These are phyloP conservation scores for Strigamia transsilvanica DNA, from an alignment of 2,888 invertebrate genomes.

Conservation along the genomic window DNA sequence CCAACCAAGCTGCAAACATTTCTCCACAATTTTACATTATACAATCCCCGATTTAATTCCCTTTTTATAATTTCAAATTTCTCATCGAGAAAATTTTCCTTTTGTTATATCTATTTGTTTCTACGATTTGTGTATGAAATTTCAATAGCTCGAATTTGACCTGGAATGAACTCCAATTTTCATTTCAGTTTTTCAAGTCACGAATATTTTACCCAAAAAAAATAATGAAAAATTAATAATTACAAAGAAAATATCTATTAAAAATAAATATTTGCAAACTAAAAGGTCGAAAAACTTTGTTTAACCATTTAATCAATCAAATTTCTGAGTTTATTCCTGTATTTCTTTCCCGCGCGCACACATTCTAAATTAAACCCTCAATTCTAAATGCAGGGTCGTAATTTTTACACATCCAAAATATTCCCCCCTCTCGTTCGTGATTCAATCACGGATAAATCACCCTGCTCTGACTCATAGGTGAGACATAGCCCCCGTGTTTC, in stretches of 20 bases:
- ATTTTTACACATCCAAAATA: slow-evolving; percentile 17
- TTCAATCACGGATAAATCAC: slow-evolving; percentile 15
- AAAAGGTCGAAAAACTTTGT: no score
- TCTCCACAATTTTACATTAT: slow-evolving; percentile 1
- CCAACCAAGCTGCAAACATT: slow-evolving; percentile 5
- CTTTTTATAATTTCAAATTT: background rate
- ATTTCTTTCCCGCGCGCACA: no score
- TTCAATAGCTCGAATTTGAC: background rate
- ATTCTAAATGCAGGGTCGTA: background rate
- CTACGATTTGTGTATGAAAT: background rate
- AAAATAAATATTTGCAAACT: no score
- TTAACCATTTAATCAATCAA: no score
- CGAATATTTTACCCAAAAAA: background rate
- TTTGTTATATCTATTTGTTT: no score
- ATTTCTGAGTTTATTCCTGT: no score
- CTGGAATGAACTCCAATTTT: slow-evolving; percentile 14
- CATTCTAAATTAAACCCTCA: no score
- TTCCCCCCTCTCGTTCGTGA: slow-evolving; percentile 18
- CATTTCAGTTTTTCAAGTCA: background rate
- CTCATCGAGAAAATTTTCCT: no score
- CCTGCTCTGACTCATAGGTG: slow-evolving; percentile 38
- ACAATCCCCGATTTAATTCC: background rate
- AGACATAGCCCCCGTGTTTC: slow-evolving; percentile 16
- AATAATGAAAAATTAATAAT: background rate
- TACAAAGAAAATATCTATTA: no score